These are phyloP conservation scores for Linnaemya tessellans DNA, from an alignment of 2,888 invertebrate genomes.

Conservation along the genomic window DNA sequence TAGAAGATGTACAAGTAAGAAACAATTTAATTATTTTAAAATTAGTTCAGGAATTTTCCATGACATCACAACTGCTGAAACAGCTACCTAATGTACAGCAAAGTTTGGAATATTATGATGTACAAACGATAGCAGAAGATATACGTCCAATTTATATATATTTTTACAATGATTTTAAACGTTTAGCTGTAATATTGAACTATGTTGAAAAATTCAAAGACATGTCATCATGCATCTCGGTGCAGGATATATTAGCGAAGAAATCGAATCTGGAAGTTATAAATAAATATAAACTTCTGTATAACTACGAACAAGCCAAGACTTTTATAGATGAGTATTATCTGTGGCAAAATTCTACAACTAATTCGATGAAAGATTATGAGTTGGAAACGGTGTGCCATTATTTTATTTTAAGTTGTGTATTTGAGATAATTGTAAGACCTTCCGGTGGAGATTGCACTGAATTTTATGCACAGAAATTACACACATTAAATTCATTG, in stretches of 20 bases:
- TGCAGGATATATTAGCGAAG: slow-evolving; percentile 76
- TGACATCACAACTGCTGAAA: slow-evolving; percentile 75
- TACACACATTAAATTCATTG: slow-evolving; percentile 77
- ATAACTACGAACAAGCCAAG: slow-evolving; percentile 77
- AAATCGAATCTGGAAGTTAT: slow-evolving; percentile 76
- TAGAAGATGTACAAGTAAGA: slow-evolving; percentile 76
- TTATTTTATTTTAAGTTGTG: slow-evolving; percentile 78
- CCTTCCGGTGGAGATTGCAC: slow-evolving; percentile 15
- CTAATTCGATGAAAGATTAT: slow-evolving; percentile 74
- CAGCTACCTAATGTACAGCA: slow-evolving; percentile 77
- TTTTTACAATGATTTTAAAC: slow-evolving; percentile 80
- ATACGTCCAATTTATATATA: slow-evolving; percentile 78
- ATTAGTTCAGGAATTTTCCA: slow-evolving; percentile 78
- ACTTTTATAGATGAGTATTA: slow-evolving; percentile 77
- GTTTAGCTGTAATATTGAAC: slow-evolving; percentile 75
- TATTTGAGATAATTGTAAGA: slow-evolving; percentile 77
- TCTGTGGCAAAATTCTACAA: slow-evolving; percentile 78
- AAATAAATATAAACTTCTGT: slow-evolving; percentile 74
- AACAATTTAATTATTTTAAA: slow-evolving; percentile 79
- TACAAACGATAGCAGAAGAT: slow-evolving; percentile 72
- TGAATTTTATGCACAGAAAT: slow-evolving; percentile 74
- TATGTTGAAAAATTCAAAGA: slow-evolving; percentile 76
- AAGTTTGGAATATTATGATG: slow-evolving; percentile 75
- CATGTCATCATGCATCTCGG: slow-evolving; percentile 74
- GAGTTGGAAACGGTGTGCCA: slow-evolving; percentile 80